phyloP scores from a whole-genome alignment of 2,888 invertebrate genomes.

The Protophormia terraenovae region DNA sequence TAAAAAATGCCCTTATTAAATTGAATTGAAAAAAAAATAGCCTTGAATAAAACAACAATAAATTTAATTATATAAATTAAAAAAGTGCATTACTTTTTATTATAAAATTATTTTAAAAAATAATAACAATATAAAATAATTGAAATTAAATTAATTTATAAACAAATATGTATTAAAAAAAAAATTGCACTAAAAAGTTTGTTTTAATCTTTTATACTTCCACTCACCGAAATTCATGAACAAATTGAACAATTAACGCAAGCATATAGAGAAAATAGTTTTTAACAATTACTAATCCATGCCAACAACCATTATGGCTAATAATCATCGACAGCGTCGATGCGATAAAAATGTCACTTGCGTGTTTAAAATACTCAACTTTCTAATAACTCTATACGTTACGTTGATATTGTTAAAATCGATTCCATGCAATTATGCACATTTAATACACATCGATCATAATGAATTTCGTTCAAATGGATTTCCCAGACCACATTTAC shows the following conservation, averaged over 20 bases:
- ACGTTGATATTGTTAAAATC: neutral
- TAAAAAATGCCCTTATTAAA: slow-evolving; percentile 17
- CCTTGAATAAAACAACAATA: slow-evolving; percentile 36
- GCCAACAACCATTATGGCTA: slow-evolving; percentile 27
- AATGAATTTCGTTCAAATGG: slow-evolving; percentile 75
- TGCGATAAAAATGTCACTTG: slow-evolving; percentile 14
- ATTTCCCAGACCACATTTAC: slow-evolving; percentile 72
- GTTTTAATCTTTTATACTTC: neutral
- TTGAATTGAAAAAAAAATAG: neutral
- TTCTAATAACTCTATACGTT: slow-evolving; percentile 9
- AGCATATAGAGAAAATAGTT: slow-evolving; percentile 14
- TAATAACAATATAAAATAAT: neutral
- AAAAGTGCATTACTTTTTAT: slow-evolving; percentile 3
- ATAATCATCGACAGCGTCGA: slow-evolving; percentile 12
- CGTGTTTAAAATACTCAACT: slow-evolving; percentile 34
- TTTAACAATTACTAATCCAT: slow-evolving; percentile 6
- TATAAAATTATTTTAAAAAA: neutral
- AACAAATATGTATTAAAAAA: neutral
- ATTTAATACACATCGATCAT: slow-evolving; percentile 77
- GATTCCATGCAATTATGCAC: slow-evolving; percentile 67
- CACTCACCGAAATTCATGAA: neutral
- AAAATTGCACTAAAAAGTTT: slow-evolving; percentile 41
- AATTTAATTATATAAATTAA: neutral
- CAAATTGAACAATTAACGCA: slow-evolving; percentile 30
- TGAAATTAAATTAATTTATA: neutral